phyloP scores from a whole-genome alignment of 2,797 vertebrate species.

The Acropternis orthonyx region DNA sequence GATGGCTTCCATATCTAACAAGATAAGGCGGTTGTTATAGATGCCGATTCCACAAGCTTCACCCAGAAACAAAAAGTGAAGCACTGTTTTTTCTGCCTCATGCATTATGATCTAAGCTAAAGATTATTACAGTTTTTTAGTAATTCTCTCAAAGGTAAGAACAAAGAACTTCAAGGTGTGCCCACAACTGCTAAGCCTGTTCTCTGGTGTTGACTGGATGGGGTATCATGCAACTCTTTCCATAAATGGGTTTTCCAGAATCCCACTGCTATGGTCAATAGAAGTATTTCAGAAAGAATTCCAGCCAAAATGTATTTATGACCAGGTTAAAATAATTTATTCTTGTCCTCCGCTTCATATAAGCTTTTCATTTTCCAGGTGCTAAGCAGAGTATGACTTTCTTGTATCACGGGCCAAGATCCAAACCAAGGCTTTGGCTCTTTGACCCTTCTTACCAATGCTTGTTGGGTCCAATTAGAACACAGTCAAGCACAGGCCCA shows the following conservation, averaged over 20 bases:
- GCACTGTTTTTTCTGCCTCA: background rate
- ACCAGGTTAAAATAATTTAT: constrained; percentile 20
- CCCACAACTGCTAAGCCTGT: background rate
- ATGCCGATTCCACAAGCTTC: background rate
- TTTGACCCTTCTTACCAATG: background rate
- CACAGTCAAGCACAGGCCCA: background rate
- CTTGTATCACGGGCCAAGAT: background rate
- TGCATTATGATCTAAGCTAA: background rate
- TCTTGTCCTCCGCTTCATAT: background rate
- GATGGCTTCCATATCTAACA: background rate
- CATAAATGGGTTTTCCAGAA: constrained; percentile 23
- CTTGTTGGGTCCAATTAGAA: constrained; percentile 41
- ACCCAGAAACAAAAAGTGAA: background rate
- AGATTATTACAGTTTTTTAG: background rate
- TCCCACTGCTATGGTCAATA: background rate
- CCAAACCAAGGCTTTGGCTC: background rate
- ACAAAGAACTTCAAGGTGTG: background rate
- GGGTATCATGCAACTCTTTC: background rate
- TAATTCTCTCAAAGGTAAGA: background rate
- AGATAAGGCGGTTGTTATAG: constrained; percentile 4
- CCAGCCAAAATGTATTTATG: background rate
- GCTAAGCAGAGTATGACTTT: background rate
- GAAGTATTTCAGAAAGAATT: background rate
- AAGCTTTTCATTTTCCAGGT: constrained; percentile 24
- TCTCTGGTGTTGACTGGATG: background rate